Evolutionary conservation across 2,113 vertebrate species (phyloP).

Genomic region (Pimephales promelas): DNA sequence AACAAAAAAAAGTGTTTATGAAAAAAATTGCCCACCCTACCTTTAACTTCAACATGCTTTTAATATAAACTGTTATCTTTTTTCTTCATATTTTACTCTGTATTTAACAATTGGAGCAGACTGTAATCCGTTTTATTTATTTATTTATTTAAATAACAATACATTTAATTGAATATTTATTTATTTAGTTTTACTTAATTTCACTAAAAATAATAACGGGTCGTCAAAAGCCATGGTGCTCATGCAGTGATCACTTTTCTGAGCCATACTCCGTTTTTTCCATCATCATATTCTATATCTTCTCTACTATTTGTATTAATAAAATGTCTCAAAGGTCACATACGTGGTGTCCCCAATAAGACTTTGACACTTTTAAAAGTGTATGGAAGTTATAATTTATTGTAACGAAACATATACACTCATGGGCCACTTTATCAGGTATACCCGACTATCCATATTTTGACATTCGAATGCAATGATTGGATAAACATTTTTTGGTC

Average conservation of each 20-base stretch:
- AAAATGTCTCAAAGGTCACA: background rate
- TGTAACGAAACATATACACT: background rate
- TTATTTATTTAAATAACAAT: background rate
- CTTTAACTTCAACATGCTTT: no score
- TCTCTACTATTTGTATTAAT: background rate
- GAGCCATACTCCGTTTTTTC: background rate
- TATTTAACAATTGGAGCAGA: background rate
- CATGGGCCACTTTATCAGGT: no score
- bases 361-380: background rate
- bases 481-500: no score
- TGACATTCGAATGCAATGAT: no score
- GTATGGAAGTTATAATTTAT: background rate
- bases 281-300: background rate
- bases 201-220: background rate
- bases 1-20: no score
- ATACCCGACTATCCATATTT: no score
- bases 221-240: background rate
- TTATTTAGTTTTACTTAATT: background rate
- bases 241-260: background rate
- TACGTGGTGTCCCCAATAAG: background rate
- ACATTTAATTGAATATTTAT: background rate
- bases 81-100: background rate
- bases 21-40: no score
- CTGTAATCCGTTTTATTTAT: background rate
- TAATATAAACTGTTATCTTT: no score